A percentile compares a stretch with the other conserved stretches of the same genome.
Conservation (phyloP, 2,113 vertebrate species). For the Heteronetta atricapilla region DNA sequence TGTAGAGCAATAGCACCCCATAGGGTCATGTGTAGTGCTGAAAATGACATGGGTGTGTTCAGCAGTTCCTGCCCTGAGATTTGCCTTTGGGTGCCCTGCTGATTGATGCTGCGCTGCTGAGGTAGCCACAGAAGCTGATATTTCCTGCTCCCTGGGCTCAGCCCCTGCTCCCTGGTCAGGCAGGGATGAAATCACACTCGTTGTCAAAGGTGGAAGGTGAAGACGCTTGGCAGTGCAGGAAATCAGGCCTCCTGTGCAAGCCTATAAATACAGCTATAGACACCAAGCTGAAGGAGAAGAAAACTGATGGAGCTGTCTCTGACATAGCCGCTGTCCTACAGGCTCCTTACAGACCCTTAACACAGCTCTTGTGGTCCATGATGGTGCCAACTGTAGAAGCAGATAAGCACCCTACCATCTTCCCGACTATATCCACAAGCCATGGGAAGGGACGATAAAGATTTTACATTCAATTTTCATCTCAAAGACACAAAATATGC, state of each 20-base stretch:
- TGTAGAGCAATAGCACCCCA: background rate
- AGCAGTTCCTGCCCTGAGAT: background rate
- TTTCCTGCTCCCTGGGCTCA: background rate
- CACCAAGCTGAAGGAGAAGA: background rate
- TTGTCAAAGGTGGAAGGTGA: constrained; percentile 12
- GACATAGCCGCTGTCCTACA: background rate
- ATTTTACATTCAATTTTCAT: background rate
- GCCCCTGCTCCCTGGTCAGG: background rate
- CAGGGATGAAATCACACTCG: accelerated
- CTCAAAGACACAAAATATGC: background rate
- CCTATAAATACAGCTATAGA: background rate
- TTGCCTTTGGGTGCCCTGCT: background rate
- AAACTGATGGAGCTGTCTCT: background rate
- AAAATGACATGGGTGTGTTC: background rate
- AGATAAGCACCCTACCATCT: background rate
- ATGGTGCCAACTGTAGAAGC: background rate
- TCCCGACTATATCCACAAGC: background rate
- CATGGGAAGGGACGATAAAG: background rate
- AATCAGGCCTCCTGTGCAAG: background rate
- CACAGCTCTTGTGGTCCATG: accelerated
- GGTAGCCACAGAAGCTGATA: background rate
- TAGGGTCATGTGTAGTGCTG: background rate
- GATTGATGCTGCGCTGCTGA: background rate
- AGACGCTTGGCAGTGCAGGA: background rate
- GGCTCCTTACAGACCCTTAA: background rate